phyloP scores from a whole-genome alignment of 2,888 invertebrate genomes.

The Tachina lurida region DNA sequence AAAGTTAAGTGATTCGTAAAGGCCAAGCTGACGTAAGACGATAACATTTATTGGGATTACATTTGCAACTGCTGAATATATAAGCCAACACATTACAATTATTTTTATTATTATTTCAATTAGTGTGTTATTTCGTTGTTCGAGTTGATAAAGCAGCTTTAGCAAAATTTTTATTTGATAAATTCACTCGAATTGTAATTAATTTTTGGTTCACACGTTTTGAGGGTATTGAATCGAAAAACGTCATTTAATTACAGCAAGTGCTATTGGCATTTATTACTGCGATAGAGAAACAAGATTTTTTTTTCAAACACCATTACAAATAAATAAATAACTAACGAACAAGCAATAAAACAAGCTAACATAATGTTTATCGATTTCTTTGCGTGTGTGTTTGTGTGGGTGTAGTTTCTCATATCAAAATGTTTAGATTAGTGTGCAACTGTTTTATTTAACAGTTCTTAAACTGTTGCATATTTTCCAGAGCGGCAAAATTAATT shows the following conservation, averaged over 20 bases:
- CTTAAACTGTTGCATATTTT: conserved; percentile 31
- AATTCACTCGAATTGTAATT: neutral
- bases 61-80: neutral
- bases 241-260: conserved; percentile 8
- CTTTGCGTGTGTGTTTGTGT: neutral
- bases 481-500: neutral
- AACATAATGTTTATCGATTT: conserved; percentile 18
- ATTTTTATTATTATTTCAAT: neutral
- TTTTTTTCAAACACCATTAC: neutral
- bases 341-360: neutral
- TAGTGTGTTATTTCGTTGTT: neutral
- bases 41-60: too few relatives aligned
- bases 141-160: neutral
- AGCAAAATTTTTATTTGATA: neutral
- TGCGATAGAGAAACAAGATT: neutral
- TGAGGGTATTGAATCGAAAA: neutral
- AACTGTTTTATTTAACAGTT: neutral
- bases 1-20: too few relatives aligned
- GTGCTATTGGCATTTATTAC: neutral
- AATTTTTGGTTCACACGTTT: neutral
- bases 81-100: neutral
- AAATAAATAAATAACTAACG: too few relatives aligned
- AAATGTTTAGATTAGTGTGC: neutral
- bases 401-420: neutral
- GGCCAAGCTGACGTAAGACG: too few relatives aligned